phyloP scores from a whole-genome alignment of 2,888 invertebrate species.

The Acholoe squamosa region DNA sequence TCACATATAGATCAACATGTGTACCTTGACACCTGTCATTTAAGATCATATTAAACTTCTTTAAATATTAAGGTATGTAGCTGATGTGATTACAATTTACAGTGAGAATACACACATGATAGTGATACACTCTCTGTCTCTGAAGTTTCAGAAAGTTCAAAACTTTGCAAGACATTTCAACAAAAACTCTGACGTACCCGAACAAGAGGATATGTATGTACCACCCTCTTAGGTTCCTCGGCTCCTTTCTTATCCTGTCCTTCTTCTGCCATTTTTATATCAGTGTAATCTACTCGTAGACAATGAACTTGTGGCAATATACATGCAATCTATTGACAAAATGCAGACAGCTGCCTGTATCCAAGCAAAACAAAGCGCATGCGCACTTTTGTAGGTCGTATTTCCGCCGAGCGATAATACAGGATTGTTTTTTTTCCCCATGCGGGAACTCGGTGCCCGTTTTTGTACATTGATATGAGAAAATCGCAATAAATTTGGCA shows the following conservation, averaged over 20 bases:
- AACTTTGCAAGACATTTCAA: neutral
- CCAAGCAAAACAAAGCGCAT: constrained; percentile 59
- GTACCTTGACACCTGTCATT: too few relatives aligned
- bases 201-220: constrained; percentile 90
- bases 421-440: neutral
- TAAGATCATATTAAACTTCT: too few relatives aligned
- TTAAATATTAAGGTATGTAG: too few relatives aligned
- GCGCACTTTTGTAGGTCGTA: neutral
- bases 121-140: too few relatives aligned
- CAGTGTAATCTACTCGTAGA: neutral
- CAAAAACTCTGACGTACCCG: constrained; percentile 86
- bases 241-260: constrained; percentile 79
- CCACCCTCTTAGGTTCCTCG: constrained; percentile 75
- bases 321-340: constrained; percentile 50
- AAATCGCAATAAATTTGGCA: too few relatives aligned
- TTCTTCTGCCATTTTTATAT: constrained; percentile 77
- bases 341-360: constrained; percentile 58
- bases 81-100: neutral
- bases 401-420: constrained; percentile 61
- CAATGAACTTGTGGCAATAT: neutral
- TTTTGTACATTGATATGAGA: too few relatives aligned
- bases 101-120: too few relatives aligned
- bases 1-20: too few relatives aligned
- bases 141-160: neutral
- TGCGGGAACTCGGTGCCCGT: neutral